Evolutionary conservation across 2,888 invertebrate genomes (phyloP).

Genomic region (Pachydiplax longipennis): DNA sequence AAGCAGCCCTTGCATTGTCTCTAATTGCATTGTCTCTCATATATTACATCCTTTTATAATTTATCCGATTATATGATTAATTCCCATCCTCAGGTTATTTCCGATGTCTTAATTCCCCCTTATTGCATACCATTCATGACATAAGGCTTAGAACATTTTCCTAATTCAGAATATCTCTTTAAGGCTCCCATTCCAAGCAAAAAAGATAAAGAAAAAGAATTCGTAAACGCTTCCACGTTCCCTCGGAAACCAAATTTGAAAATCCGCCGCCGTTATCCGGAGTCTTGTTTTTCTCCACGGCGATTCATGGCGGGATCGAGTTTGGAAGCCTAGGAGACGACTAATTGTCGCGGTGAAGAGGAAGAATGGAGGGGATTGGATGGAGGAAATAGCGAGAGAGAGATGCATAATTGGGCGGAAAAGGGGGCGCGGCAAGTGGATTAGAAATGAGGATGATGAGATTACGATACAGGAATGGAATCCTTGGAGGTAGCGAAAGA

Average conservation of each 20-base stretch:
- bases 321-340: background rate
- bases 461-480: background rate
- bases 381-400: background rate
- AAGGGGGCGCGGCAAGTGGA: background rate
- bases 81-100: too few species aligned
- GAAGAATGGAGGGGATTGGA: background rate
- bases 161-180: too few species aligned
- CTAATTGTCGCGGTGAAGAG: background rate
- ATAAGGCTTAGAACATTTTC: too few species aligned
- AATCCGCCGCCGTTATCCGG: background rate
- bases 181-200: too few species aligned
- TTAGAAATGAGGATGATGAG: background rate
- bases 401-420: background rate
- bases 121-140: too few species aligned
- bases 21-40: too few species aligned
- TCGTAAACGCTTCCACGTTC: background rate
- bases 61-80: too few species aligned
- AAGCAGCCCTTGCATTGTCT: too few species aligned
- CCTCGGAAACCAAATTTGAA: background rate
- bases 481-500: background rate
- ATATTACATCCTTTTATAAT: too few species aligned
- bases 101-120: too few species aligned
- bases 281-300: too few species aligned
- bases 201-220: too few species aligned
- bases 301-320: background rate